Percentiles rank a stretch among this genome's conserved stretches.
Evolutionary conservation across 1,140 invertebrate species (phyloP).

Genomic region (Rhyzopertha dominica): DNA sequence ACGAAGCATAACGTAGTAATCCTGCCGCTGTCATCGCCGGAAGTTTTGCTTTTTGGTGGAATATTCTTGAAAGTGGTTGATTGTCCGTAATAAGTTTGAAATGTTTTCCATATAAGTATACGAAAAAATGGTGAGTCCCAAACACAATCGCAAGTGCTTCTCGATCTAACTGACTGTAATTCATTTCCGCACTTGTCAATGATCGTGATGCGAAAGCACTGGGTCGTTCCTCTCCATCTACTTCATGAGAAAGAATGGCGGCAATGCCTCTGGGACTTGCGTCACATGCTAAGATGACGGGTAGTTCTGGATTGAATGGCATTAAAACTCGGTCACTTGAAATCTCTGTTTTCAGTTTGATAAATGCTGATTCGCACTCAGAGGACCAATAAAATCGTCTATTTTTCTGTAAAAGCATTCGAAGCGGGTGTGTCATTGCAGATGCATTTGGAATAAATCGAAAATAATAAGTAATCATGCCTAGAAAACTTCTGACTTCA

Average conservation of each 20-base stretch:
- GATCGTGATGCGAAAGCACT: conserved; percentile 21
- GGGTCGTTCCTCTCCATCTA: conserved; percentile 13
- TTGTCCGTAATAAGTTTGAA: conserved; percentile 50
- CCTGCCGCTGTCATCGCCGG: too few species aligned
- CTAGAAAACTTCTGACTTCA: conserved; percentile 34
- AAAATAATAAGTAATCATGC: conserved; percentile 33
- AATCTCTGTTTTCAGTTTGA: conserved; percentile 28
- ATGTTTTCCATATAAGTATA: conserved; percentile 47
- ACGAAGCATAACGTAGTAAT: too few species aligned
- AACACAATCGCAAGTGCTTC: conserved; percentile 31
- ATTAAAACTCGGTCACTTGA: conserved; percentile 21
- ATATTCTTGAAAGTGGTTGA: conserved; percentile 45
- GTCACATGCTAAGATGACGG: conserved; percentile 6
- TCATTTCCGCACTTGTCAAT: conserved; percentile 17
- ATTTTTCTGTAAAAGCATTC: conserved; percentile 24
- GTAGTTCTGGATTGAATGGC: conserved; percentile 14
- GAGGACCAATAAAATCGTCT: conserved; percentile 17
- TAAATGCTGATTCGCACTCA: conserved; percentile 24
- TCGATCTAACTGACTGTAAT: conserved; percentile 27
- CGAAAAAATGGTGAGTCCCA: conserved; percentile 46
- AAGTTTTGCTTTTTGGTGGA: conserved; percentile 38
- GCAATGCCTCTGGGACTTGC: conserved; percentile 2
- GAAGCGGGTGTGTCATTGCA: conserved; percentile 21
- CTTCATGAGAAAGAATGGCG: background rate
- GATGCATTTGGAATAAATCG: conserved; percentile 32